phyloP scores from a whole-genome alignment of 2,888 invertebrate species.

The Arenicola marina region DNA sequence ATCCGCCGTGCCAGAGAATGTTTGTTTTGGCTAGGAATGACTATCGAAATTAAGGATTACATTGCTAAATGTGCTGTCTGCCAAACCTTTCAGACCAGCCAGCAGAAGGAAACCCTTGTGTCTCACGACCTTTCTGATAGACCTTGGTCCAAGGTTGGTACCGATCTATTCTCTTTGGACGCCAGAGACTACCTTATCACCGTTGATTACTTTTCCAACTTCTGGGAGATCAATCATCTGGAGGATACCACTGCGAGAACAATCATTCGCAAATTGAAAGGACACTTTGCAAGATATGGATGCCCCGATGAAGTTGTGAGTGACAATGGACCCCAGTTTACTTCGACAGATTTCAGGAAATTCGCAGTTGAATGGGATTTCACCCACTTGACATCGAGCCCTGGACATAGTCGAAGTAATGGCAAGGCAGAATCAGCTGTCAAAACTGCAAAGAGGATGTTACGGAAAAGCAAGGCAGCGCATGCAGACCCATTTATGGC shows the following conservation, averaged over 20 bases:
- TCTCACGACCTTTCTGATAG: not conserved
- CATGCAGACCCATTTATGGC: not conserved
- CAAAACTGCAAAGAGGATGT: not conserved
- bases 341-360: not conserved
- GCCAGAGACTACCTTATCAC: not conserved
- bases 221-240: not conserved
- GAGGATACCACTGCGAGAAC: not conserved
- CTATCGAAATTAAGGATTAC: too few species aligned
- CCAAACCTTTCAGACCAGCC: too few species aligned
- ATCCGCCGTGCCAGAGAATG: too few species aligned
- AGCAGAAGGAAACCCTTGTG: not conserved
- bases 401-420: not conserved
- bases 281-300: not conserved
- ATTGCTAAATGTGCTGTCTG: too few species aligned
- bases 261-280: not conserved
- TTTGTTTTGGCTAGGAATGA: too few species aligned
- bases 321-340: not conserved
- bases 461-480: not conserved
- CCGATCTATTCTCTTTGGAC: not conserved
- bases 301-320: not conserved
- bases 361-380: not conserved
- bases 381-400: too few species aligned
- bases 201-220: not conserved
- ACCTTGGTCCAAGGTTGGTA: not conserved
- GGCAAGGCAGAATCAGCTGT: not conserved